These are phyloP conservation scores for Picus viridis DNA, from an alignment of 2,797 vertebrate species.

Conservation along the genomic window DNA sequence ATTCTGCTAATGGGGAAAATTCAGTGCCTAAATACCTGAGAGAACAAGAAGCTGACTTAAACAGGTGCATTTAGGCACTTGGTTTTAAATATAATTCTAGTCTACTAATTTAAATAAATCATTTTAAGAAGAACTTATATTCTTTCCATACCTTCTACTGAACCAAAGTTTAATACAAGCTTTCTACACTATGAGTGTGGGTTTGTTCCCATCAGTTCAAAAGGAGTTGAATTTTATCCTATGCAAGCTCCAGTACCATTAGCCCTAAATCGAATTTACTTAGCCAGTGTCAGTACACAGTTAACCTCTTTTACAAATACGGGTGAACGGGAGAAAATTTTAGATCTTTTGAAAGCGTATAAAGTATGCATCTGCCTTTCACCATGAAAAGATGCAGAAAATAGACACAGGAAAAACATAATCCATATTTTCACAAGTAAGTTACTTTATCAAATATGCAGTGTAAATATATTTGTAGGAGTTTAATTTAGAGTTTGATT, in stretches of 20 bases:
- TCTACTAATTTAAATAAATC: constrained; percentile 83
- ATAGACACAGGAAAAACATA: not conserved
- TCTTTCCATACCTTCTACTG: constrained; percentile 74
- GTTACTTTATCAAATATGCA: not conserved
- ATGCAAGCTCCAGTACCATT: not conserved
- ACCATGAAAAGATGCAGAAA: not conserved
- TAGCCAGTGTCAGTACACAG: not conserved
- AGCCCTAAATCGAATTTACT: not conserved
- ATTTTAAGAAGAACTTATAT: constrained; percentile 81
- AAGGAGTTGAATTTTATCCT: not conserved
- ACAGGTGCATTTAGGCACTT: constrained; percentile 84
- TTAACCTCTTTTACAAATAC: not conserved
- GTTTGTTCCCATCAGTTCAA: not conserved
- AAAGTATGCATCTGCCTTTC: not conserved
- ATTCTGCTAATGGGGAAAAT: constrained; percentile 85
- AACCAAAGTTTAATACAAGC: constrained; percentile 62
- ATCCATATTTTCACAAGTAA: not conserved
- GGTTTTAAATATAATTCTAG: constrained; percentile 80
- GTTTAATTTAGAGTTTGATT: not conserved
- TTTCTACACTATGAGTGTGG: not conserved
- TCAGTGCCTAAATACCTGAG: constrained; percentile 84
- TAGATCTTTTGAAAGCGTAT: not conserved
- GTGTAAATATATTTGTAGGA: not conserved
- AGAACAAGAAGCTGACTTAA: constrained; percentile 82
- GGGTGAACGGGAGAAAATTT: not conserved